These are phyloP conservation scores for Lasioglossum marginatum DNA, from an alignment of 2,888 invertebrate species.

Conservation along the genomic window DNA sequence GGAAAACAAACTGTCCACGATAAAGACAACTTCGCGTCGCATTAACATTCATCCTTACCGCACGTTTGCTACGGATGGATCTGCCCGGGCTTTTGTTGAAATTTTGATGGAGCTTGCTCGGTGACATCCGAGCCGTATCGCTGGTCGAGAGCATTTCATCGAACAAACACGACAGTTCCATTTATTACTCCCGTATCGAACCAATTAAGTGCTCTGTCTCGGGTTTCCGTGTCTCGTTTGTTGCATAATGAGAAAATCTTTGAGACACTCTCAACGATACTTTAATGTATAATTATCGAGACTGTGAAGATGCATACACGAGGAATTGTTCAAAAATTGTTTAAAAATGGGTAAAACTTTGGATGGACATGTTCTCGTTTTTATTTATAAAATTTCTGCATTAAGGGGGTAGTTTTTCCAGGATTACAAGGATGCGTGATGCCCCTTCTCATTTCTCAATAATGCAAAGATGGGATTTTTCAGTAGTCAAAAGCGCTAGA, in stretches of 20 bases:
- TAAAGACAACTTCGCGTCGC: conserved; percentile 12
- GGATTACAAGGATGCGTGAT: too few species aligned
- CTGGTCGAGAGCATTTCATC: background rate
- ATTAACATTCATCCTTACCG: background rate
- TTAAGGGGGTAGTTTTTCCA: too few species aligned
- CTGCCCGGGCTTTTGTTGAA: background rate
- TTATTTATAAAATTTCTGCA: too few species aligned
- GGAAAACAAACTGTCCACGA: conserved; percentile 11
- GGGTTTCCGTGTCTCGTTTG: background rate
- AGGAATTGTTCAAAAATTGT: too few species aligned
- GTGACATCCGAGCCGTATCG: background rate
- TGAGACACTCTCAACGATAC: background rate
- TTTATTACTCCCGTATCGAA: background rate
- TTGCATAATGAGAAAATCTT: background rate
- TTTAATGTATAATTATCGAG: too few species aligned
- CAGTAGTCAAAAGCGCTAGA: too few species aligned
- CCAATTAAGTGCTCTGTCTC: background rate
- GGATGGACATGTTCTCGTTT: too few species aligned
- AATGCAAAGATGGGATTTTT: too few species aligned
- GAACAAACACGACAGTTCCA: background rate
- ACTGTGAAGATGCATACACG: too few species aligned
- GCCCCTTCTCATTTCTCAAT: too few species aligned
- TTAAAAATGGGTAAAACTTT: too few species aligned
- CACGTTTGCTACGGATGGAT: background rate
- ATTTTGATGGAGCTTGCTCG: background rate